A percentile compares a stretch with the other conserved stretches of the same genome.
Evolutionary conservation across 2,113 vertebrate genomes (phyloP).

Genomic region (Ceuthmochares aereus): DNA sequence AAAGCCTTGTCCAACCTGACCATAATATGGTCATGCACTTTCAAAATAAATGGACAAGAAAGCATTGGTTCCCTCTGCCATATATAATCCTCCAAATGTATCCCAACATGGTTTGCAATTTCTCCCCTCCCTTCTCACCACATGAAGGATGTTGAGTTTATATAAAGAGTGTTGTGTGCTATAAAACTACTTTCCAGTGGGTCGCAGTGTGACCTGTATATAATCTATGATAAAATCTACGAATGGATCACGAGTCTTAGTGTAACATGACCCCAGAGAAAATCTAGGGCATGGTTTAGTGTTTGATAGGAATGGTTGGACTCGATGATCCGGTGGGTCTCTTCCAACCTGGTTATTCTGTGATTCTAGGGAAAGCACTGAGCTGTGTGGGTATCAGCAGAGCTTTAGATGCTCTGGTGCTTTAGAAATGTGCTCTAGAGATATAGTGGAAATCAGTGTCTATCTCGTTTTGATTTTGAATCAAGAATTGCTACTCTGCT

Average conservation of each 20-base stretch:
- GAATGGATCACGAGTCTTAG: background rate
- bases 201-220: background rate
- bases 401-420: background rate
- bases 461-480: background rate
- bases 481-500: background rate
- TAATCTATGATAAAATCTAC: background rate
- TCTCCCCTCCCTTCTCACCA: background rate
- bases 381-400: background rate
- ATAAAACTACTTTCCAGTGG: background rate
- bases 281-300: no score
- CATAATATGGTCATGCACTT: background rate
- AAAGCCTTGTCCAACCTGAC: no score
- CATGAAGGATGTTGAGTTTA: background rate
- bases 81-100: background rate
- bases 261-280: background rate
- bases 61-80: background rate
- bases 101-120: background rate
- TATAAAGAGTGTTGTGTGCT: background rate
- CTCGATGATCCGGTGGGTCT: no score
- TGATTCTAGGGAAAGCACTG: rapidly evolving
- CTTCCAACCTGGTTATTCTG: no score
- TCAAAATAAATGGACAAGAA: background rate
- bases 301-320: no score
- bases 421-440: background rate
- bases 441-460: background rate